These are phyloP conservation scores for Acleris cristana DNA, from an alignment of 2,888 invertebrate species.

Conservation along the genomic window DNA sequence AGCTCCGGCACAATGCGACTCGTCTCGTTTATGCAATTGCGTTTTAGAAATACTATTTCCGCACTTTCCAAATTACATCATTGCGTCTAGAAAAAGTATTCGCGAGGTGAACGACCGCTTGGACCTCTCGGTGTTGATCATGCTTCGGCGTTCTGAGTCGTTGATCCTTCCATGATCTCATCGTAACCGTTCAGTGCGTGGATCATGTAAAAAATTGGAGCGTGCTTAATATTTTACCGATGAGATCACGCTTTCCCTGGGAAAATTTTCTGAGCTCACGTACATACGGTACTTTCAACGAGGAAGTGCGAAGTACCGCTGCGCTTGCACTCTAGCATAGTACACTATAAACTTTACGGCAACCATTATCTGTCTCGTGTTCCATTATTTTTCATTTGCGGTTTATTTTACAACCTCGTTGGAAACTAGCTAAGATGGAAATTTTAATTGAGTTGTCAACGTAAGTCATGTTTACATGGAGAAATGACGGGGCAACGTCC, in stretches of 20 bases:
- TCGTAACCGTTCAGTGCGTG: conserved; percentile 55
- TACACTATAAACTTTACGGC: conserved; percentile 6
- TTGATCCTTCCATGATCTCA: conserved; percentile 82
- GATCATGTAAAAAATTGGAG: conserved; percentile 48
- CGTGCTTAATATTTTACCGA: conserved; percentile 19
- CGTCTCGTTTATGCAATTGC: conserved; percentile 56
- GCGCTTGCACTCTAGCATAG: conserved; percentile 1
- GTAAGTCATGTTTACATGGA: conserved; percentile 37
- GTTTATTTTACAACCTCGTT: conserved; percentile 14
- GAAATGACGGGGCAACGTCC: conserved; percentile 66
- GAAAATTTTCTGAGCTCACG: conserved; percentile 54
- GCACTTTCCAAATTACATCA: conserved; percentile 81
- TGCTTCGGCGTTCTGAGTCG: conserved; percentile 73
- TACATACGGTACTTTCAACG: conserved; percentile 56
- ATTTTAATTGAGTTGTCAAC: conserved; percentile 30
- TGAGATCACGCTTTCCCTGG: conserved; percentile 60
- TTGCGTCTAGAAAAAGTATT: conserved; percentile 61
- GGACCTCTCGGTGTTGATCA: conserved; percentile 65
- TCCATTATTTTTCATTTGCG: conserved; percentile 18
- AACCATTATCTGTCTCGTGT: conserved; percentile 14
- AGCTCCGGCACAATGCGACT: conserved; percentile 74
- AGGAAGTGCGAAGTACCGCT: conserved; percentile 52
- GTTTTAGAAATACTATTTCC: conserved; percentile 76
- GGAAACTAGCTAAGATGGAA: conserved; percentile 13
- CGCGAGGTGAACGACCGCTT: conserved; percentile 71